These are phyloP conservation scores for Orthonevra nobilis DNA, from an alignment of 2,888 invertebrate species.

Conservation along the genomic window DNA sequence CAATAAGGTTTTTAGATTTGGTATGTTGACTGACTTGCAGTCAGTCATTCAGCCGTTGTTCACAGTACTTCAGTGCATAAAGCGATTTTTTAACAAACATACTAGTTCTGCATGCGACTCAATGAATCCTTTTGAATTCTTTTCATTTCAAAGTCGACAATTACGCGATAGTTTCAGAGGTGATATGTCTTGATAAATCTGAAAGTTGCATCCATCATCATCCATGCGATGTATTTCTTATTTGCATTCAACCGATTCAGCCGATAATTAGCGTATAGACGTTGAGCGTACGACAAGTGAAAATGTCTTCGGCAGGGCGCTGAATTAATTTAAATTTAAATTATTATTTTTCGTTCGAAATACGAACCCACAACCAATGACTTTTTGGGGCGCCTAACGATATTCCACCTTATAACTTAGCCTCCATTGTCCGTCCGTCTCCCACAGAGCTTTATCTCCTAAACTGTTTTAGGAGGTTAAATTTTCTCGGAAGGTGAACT, in stretches of 20 bases:
- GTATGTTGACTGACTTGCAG: not conserved
- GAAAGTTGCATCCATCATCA: not conserved
- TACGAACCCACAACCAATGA: constrained; percentile 72
- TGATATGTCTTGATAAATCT: not conserved
- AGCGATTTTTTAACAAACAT: not conserved
- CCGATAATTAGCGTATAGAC: not conserved
- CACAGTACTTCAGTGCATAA: constrained; percentile 12
- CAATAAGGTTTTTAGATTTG: not conserved
- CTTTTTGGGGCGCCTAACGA: constrained; percentile 63
- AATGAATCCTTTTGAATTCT: no score
- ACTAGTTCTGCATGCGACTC: no score
- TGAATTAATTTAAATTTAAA: constrained; percentile 74
- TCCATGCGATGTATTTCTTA: not conserved
- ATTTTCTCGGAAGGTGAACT: no score
- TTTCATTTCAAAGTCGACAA: not conserved
- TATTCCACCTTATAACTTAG: constrained; percentile 71
- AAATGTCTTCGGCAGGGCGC: constrained; percentile 72
- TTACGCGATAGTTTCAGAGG: no score
- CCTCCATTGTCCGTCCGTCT: no score
- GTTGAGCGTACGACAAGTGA: constrained; percentile 3
- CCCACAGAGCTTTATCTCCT: no score
- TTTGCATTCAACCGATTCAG: not conserved
- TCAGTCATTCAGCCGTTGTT: not conserved
- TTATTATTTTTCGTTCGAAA: constrained; percentile 72
- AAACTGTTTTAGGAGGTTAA: no score